Conservation (phyloP, 2,797 vertebrate genomes). For the Coendou prehensilis region DNA sequence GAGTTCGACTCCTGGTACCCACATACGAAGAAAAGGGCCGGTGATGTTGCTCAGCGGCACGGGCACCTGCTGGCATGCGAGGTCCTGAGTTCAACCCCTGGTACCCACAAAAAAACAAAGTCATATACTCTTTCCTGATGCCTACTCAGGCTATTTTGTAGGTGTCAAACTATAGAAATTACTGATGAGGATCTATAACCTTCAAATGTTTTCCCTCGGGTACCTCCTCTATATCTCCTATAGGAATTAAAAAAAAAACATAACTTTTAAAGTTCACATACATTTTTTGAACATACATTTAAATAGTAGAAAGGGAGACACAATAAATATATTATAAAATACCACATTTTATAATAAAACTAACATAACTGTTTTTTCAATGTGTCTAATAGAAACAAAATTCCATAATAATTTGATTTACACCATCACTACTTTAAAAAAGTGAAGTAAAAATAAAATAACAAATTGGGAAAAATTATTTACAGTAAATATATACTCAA, state of each 20-base stretch:
- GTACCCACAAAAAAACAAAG: background rate
- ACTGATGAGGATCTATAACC: background rate
- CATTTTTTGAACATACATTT: background rate
- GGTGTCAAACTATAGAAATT: background rate
- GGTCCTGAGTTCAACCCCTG: no score
- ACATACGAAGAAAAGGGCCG: no score
- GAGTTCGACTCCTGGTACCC: no score
- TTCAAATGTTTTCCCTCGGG: background rate
- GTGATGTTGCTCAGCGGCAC: no score
- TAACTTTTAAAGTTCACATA: background rate
- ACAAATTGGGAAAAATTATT: background rate
- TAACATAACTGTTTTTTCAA: background rate
- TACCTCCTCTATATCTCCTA: background rate
- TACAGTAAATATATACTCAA: background rate
- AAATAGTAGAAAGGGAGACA: background rate
- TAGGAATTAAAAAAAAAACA: background rate
- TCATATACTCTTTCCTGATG: conserved; percentile 19
- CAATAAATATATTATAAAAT: background rate
- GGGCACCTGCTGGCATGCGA: no score
- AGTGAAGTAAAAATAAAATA: conserved; percentile 17
- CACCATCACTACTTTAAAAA: background rate
- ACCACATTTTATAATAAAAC: conserved; percentile 5
- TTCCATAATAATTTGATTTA: background rate
- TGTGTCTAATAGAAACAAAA: background rate
- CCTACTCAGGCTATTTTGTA: background rate